Percentiles rank a stretch among this genome's conserved stretches.
These are phyloP conservation scores for Styela clava DNA, from an alignment of 23 tunicate species.

Conservation along the genomic window DNA sequence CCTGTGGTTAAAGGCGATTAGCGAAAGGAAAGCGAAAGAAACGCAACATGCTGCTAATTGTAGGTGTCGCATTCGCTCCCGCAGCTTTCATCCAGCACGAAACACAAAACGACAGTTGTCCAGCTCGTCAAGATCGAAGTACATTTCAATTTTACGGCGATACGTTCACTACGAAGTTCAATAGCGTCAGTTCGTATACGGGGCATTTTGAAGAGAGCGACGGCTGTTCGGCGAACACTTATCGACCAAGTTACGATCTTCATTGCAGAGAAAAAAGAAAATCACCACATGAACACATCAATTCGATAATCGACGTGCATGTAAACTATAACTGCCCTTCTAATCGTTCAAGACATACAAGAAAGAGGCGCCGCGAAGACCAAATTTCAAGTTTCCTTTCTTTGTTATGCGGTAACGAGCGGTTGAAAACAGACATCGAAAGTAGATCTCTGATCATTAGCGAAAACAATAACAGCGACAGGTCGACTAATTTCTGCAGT, in stretches of 20 bases:
- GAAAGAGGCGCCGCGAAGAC: slow-evolving; percentile 16
- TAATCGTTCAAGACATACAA: neutral
- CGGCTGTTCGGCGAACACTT: slow-evolving; percentile 1
- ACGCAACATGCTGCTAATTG: slow-evolving; percentile 29
- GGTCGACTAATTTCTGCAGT: neutral
- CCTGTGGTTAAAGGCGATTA: slow-evolving; percentile 30
- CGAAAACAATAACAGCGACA: neutral
- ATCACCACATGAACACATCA: slow-evolving; percentile 3
- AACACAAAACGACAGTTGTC: slow-evolving; percentile 22
- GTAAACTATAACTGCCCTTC: slow-evolving; percentile 6
- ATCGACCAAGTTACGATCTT: neutral
- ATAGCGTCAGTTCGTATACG: neutral
- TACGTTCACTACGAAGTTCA: slow-evolving; percentile 16
- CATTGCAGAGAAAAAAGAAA: neutral
- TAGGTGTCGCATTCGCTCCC: slow-evolving; percentile 32
- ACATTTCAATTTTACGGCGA: neutral
- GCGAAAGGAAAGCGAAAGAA: slow-evolving; percentile 4
- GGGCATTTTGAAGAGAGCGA: slow-evolving; percentile 5
- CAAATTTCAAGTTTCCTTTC: neutral
- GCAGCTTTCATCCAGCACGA: neutral
- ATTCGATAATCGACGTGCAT: slow-evolving; percentile 8
- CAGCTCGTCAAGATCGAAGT: neutral
- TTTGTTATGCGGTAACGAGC: neutral
- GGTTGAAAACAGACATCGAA: neutral
- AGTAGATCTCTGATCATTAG: neutral